Base-by-base conservation (phyloP, 2,113 vertebrate genomes). In the Haplochromis vanheusdeni region DNA sequence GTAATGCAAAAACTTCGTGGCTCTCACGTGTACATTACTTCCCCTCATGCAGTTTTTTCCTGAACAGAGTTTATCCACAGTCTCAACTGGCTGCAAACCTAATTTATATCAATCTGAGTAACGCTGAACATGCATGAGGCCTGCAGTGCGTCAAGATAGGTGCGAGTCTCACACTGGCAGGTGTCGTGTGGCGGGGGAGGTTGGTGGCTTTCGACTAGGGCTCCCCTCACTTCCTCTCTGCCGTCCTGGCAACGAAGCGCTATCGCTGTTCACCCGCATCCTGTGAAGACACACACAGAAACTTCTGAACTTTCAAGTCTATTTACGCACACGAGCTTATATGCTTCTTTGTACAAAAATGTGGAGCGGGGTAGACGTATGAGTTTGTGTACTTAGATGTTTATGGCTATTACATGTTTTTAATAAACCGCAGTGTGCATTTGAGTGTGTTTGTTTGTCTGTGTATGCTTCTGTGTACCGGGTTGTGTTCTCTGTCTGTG, bases 231-330 rank as follows among this genome's bases (percentile, higher is more conserved):
- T 95, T 79, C 93, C 96, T 84, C 95, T 93, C 92, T 97, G 96
- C 91, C 96, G 93, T 83, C 96, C 95, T 1, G 96, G 96, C 82
- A 96, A 94, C 33, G 96, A 96, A 6, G 96, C 96, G 1, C 96
- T 96, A 89, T 97, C 97, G 3, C 97, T 97, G 94, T 97, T 97
- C 35, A 97, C 96, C 56, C 97, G 93, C 95, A 97, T 94, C 79
- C 97, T 97, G 93, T 82, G 23, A 45, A 81, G 49, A 92, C 9
- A 75, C 6, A 54, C 10, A 84, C 10, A 79, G 12, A 85, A 68
- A 81, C 54, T 21, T 42, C 56, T 8, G 9, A 85, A 65, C 47
- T 82, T 45, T 81, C 23, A 2, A 19, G 40, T 83, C 54, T 77
- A 42, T 82, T 51, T 40, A 81, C 80, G 35, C 40, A 26, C 5